Evolutionary conservation across 2,888 invertebrate genomes (phyloP).

Genomic region (Ditylenchus weischeri): DNA sequence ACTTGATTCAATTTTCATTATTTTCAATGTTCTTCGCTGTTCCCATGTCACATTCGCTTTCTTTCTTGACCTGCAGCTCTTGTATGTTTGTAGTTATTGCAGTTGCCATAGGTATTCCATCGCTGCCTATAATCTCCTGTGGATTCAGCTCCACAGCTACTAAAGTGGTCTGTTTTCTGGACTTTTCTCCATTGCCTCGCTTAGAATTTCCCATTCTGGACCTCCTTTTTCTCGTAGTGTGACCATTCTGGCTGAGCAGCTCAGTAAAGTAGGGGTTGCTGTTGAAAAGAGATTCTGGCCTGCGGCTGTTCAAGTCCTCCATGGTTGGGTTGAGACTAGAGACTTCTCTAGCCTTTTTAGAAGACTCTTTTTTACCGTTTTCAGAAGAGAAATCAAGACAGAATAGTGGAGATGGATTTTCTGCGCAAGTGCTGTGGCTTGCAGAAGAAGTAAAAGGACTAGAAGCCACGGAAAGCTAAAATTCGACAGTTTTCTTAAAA

Average conservation of each 20-base stretch:
- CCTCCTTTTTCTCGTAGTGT: conserved; percentile 5
- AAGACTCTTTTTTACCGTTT: background rate
- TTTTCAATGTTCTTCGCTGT: too few relatives aligned
- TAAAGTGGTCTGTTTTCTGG: conserved; percentile 20
- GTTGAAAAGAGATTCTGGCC: conserved; percentile 24
- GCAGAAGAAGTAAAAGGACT: too few relatives aligned
- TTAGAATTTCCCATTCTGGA: background rate
- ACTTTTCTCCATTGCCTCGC: conserved; percentile 18
- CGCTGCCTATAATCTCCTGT: background rate
- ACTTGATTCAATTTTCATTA: too few relatives aligned
- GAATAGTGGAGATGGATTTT: too few relatives aligned
- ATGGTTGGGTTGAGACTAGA: background rate
- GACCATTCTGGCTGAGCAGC: conserved; percentile 7
- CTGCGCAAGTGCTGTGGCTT: too few relatives aligned
- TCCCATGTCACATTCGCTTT: too few relatives aligned
- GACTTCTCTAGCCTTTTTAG: background rate
- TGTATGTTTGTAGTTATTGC: too few relatives aligned
- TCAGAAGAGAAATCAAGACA: background rate
- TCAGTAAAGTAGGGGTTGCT: conserved; percentile 30
- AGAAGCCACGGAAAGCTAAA: too few relatives aligned
- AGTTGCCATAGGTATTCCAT: background rate
- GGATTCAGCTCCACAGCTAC: conserved; percentile 18
- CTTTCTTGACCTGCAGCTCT: too few relatives aligned
- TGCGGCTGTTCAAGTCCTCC: background rate
- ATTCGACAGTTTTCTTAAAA: too few relatives aligned